phyloP scores from a whole-genome alignment of 2,888 invertebrate species.

The Vanessa cardui region DNA sequence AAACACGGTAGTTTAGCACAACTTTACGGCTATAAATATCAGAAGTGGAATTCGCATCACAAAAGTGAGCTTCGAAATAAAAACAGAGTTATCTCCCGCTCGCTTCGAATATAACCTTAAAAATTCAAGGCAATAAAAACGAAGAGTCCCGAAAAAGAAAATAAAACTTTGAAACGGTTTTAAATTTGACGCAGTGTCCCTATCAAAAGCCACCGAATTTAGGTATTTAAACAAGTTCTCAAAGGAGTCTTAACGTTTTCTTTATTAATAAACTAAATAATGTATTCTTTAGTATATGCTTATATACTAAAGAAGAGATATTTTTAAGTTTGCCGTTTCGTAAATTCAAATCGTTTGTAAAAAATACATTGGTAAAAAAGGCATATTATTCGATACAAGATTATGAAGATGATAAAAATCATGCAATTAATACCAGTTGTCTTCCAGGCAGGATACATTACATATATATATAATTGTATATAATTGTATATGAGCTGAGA shows the following conservation, averaged over 20 bases:
- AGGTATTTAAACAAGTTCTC: neutral
- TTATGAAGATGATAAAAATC: no score
- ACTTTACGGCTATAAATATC: neutral
- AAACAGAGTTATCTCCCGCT: neutral
- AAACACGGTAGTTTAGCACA: neutral
- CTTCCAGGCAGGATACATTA: no score
- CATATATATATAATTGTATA: no score
- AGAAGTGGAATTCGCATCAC: neutral
- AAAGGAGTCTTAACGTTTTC: neutral
- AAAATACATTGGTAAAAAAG: no score
- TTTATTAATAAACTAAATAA: neutral
- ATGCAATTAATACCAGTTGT: no score
- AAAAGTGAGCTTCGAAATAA: constrained; percentile 2
- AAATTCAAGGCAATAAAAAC: constrained; percentile 10
- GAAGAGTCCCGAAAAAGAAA: constrained; percentile 6
- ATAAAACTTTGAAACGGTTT: neutral
- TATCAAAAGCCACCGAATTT: neutral
- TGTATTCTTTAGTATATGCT: no score
- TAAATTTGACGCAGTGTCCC: neutral
- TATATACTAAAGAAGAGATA: no score
- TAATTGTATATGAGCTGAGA: no score
- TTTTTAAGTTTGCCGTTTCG: no score
- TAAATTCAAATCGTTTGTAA: no score
- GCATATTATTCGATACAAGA: no score
- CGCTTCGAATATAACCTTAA: neutral